These are phyloP conservation scores for Embidobia sp. DNA, from an alignment of 2,888 invertebrate species.

Conservation along the genomic window DNA sequence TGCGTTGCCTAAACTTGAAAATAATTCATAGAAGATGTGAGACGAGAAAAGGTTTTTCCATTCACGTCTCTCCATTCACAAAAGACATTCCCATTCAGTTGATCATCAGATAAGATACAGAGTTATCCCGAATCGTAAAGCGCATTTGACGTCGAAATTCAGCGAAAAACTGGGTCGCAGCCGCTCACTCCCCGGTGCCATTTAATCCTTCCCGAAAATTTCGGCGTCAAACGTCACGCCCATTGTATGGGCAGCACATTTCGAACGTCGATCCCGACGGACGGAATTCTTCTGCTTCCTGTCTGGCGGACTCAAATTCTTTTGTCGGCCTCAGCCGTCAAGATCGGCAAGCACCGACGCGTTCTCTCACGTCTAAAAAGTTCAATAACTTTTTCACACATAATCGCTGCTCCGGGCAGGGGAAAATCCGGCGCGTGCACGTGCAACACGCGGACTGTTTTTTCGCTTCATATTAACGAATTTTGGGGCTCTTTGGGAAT, in stretches of 20 bases:
- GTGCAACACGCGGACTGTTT: not conserved
- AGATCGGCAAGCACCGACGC: constrained; percentile 17
- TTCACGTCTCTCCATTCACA: constrained; percentile 24
- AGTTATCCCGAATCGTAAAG: constrained; percentile 1
- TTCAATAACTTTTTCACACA: constrained; percentile 35
- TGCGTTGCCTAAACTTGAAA: too few relatives aligned
- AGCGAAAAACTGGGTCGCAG: constrained; percentile 32
- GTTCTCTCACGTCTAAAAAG: constrained; percentile 14
- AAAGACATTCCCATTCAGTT: constrained; percentile 25
- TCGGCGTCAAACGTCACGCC: not conserved
- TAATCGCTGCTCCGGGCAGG: too few relatives aligned
- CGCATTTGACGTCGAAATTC: constrained; percentile 16
- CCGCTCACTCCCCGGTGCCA: not conserved
- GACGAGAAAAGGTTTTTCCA: constrained; percentile 10
- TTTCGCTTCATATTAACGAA: too few relatives aligned
- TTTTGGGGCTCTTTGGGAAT: too few relatives aligned
- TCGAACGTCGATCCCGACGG: constrained; percentile 31
- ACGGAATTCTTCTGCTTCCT: constrained; percentile 40
- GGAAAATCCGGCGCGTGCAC: not conserved
- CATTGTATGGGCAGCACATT: constrained; percentile 21
- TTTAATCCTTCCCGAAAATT: constrained; percentile 38
- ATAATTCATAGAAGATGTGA: too few relatives aligned
- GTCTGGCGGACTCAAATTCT: constrained; percentile 40
- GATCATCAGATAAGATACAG: constrained; percentile 6
- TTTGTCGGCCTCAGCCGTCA: constrained; percentile 4